Evolutionary conservation across 2,888 invertebrate species (phyloP), one percentile per base, ranked within the genome.

Genomic region (Drosophila nr. perissopoda): DNA sequence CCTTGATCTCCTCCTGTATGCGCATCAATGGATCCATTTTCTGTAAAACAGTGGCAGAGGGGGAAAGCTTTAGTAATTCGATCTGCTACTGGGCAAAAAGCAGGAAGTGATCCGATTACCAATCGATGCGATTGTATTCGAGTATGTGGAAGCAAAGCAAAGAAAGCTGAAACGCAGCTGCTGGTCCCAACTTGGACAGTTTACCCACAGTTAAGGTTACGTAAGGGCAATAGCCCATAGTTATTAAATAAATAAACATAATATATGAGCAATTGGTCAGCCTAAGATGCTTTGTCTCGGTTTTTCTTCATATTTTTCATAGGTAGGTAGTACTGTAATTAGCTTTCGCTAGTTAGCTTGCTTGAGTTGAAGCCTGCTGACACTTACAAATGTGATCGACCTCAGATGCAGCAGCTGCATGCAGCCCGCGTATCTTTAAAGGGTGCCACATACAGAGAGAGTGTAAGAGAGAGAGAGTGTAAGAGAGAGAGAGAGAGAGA

Each of bases 1-100:
- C 97, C 89, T 96, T 96, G 88, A 98, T 97, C 94, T 98, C 98
- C 91, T 96, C 95, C 93, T 98, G 98, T 92, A 98, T 97, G 92
- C 97, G 95, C 90, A 95, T 95, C 89, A 97, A 94, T 78, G 96
- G 96, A 93, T 96, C 95, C 92, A 96, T 95, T 93, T 95, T 95
- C 92, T 95, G 93, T 90, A 94, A 92, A 81, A 21, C 8, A 60
- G 42, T 8, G 94, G 93, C 94, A 94, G 94, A 56, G 29, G 31
- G 10, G n/a, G 52, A 27, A 36, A 4, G 36, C 64, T 69, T 66
- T 54, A 58, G 49, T 29, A 64, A 74, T 36, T 56, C 33, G 51
- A 59, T 49, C 13, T 18, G 56, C 2, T 49, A 11, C 18, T 54
- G 49, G 53, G 21, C 21, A 46, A 31, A 53, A 48, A 71, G 48